Percentiles rank a stretch among this genome's conserved stretches.
These are phyloP conservation scores for Glomeris maerens DNA, from an alignment of 1,140 invertebrate genomes.

Conservation along the genomic window DNA sequence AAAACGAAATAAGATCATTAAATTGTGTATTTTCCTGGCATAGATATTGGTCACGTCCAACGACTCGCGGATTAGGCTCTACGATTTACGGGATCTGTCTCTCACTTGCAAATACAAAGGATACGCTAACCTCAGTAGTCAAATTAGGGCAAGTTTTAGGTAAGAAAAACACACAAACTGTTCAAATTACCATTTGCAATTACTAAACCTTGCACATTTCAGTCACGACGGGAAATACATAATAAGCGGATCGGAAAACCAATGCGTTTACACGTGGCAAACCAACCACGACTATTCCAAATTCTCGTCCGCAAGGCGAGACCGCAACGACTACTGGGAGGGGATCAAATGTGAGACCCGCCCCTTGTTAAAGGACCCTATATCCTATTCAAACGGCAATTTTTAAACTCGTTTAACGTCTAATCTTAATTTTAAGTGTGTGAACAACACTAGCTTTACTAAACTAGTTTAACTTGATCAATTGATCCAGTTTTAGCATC, in stretches of 20 bases:
- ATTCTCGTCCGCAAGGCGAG: conserved; percentile 80
- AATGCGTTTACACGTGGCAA: conserved; percentile 93
- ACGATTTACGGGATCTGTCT: conserved; percentile 89
- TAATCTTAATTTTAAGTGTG: not conserved
- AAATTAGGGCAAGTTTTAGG: conserved; percentile 89
- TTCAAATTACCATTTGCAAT: not conserved
- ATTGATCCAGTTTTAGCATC: not conserved
- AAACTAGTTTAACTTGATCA: not conserved
- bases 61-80: conserved; percentile 89
- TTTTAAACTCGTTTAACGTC: too few species aligned
- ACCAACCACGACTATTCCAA: conserved; percentile 92
- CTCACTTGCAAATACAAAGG: conserved; percentile 94
- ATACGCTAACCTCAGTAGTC: conserved; percentile 87
- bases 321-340: conserved; percentile 96
- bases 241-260: conserved; percentile 94
- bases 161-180: conserved; percentile 20
- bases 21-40: conserved; percentile 18
- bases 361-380: not conserved
- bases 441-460: not conserved
- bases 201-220: too few species aligned
- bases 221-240: conserved; percentile 95
- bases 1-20: not conserved
- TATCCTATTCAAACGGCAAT: not conserved
- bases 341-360: conserved; percentile 58
- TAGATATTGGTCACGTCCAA: conserved; percentile 92